phyloP scores from a whole-genome alignment of 2,797 vertebrate species.

The Danionella dracula region DNA sequence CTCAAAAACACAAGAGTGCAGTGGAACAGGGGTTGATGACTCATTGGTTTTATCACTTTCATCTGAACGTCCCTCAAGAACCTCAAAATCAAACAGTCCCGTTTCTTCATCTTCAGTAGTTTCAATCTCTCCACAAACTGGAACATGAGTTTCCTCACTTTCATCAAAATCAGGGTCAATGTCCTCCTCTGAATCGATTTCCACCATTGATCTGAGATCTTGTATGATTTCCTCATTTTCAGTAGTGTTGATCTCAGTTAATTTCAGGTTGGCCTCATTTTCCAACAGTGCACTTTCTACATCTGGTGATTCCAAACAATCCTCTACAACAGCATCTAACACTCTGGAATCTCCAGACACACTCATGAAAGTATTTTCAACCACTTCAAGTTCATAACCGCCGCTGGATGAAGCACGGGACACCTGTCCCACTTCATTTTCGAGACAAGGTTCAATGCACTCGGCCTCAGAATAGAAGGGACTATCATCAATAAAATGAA shows the following conservation, averaged over 20 bases:
- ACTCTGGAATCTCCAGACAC: background rate
- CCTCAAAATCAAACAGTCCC: constrained; percentile 5
- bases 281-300: background rate
- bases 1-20: constrained; percentile 1
- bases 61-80: background rate
- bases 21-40: background rate
- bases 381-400: background rate
- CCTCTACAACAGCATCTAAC: background rate
- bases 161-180: background rate
- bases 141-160: constrained; percentile 8
- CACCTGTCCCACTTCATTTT: constrained; percentile 3
- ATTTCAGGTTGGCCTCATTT: background rate
- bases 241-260: background rate
- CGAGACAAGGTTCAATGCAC: background rate
- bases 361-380: constrained; percentile 8
- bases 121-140: constrained; percentile 32
- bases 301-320: background rate
- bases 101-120: constrained; percentile 25
- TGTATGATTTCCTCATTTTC: background rate
- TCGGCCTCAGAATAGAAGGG: background rate
- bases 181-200: background rate
- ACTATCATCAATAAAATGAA: background rate
- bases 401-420: constrained; percentile 1
- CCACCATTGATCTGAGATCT: background rate
- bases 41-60: constrained; percentile 1